Evolutionary conservation across 2,888 invertebrate species (phyloP), one percentile per base, ranked within the genome.

Genomic region (Pollenia angustigena): DNA sequence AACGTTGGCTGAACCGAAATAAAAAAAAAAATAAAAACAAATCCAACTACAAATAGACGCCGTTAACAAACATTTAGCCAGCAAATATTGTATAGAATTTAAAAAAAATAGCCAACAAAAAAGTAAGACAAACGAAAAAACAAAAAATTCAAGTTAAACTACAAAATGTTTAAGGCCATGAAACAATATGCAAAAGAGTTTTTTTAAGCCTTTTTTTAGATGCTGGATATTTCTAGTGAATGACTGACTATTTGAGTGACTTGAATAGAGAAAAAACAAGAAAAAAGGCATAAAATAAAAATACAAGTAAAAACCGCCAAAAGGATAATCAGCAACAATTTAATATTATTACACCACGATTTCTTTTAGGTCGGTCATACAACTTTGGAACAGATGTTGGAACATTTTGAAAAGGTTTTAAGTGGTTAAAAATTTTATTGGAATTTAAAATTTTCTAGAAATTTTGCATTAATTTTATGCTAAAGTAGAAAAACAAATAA

Each of bases 311-410:
- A 89, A 91, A 91, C 91, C 91, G 91, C 91, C 91, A 91, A 91
- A 92, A 92, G 92, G 92, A 92, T 92, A 92, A 92, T 92, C 92
- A 92, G 92, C 91, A 92, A 92, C 92, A 92, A 92, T 92, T 92
- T 92, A 92, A 91, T 92, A 92, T 92, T 92, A 92, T 92, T 92
- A 92, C 92, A 92, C 92, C 91, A 92, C 90, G 91, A 90, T 90
- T 90, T 81, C 32, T 23, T 14, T 32, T 58, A 32, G 8, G 18
- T 69, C 12, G 42, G n/a, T 44, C n/a, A 58, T 50, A 62, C 50
- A 12, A 54, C 12, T 50, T 58, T 42, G 7, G 60, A 50, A 72
- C 66, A 74, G 56, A 58, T 56, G 46, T n/a, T 42, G 32, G 6
- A 64, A 71, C 48, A 40, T 71, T 40, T 46, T 18, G 10, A n/a